Evolutionary conservation across 2,888 invertebrate species (phyloP), one percentile per base, ranked within the genome.

Genomic region (Glaucopsyche alexis): DNA sequence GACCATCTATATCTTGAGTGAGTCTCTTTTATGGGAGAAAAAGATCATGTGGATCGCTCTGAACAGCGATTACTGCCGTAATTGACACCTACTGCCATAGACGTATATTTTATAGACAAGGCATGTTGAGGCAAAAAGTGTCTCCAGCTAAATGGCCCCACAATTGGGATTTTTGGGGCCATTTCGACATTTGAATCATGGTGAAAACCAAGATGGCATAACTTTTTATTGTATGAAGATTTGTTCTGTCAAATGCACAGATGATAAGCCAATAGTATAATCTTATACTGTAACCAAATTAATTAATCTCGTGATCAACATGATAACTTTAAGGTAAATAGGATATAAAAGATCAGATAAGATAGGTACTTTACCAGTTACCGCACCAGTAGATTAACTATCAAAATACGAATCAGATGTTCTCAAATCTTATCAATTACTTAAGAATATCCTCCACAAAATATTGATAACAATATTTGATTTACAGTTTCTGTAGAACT

Each of bases 1-100:
- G 81, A 96, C 97, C 96, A 96, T 97, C 95, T 97, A 97, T 80
- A 97, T 98, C 86, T 91, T 98, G 81, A 97, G 97, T 97, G 90
- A 95, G 94, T 80, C 67, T 19, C 11, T 19, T 69, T 42, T 1
- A 66, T 14, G 5, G 14, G 16, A 42, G 49, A n/a, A 1, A n/a
- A 14, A 14, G 49, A 11, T 14, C 14, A 49, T 5, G 13, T 45
- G 45, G 11, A 45, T 9, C 11, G 45, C 45, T 6, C 11, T 47
- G 14, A 50, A 50, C 50, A n/a, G n/a, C n/a, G n/a, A n/a, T n/a
- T n/a, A n/a, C n/a, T n/a, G n/a, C n/a, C n/a, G n/a, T n/a, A n/a
- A n/a, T n/a, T n/a, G n/a, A n/a, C n/a, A n/a, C n/a, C n/a, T n/a
- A n/a, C n/a, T n/a, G n/a, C n/a, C n/a, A n/a, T n/a, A n/a, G n/a